Conservation (phyloP, 2,797 vertebrate genomes). For the Gila robusta region DNA sequence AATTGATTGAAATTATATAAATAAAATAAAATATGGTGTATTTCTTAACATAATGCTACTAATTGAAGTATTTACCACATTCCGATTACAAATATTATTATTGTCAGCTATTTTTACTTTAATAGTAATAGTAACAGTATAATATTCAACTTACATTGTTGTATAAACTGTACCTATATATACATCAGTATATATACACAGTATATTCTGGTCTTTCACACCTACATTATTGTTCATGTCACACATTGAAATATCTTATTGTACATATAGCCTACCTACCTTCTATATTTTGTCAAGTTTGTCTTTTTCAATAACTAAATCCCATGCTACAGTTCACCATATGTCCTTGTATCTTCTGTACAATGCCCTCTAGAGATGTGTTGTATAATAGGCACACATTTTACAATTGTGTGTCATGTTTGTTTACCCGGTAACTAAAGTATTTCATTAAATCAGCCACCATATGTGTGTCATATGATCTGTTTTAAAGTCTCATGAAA, state of each 20-base stretch:
- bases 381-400: not conserved
- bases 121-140: too few relatives aligned
- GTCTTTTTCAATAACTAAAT: not conserved
- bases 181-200: not conserved
- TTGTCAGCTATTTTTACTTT: not conserved
- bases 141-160: not conserved
- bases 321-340: not conserved
- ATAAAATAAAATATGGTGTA: not conserved
- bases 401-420: not conserved
- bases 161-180: not conserved
- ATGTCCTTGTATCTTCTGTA: not conserved
- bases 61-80: not conserved
- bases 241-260: not conserved
- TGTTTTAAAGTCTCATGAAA: not conserved
- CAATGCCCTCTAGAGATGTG: not conserved
- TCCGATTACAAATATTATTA: not conserved
- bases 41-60: not conserved
- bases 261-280: not conserved
- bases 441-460: not conserved
- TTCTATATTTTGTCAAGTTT: not conserved
- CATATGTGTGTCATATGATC: not conserved
- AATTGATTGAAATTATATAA: not conserved
- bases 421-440: not conserved
- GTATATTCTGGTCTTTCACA: not conserved
- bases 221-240: not conserved